Percentiles rank a stretch among this genome's conserved stretches.
These are phyloP conservation scores for Nemurella pictetii DNA, from an alignment of 2,888 invertebrate species.

Conservation along the genomic window DNA sequence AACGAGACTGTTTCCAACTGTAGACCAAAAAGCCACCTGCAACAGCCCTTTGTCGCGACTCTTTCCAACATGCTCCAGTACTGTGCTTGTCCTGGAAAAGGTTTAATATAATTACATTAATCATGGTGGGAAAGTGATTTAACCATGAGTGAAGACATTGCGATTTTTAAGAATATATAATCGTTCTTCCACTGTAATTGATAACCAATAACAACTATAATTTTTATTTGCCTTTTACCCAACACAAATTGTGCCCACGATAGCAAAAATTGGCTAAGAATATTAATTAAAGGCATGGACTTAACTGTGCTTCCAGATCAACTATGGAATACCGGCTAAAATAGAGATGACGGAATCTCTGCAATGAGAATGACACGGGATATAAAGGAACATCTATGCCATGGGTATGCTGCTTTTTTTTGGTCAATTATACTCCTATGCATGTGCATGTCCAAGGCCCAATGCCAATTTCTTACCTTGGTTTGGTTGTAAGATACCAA, in stretches of 20 bases:
- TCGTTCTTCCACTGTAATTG: too few relatives aligned
- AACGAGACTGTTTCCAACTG: constrained; percentile 69
- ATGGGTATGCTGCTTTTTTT: background rate
- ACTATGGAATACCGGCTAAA: constrained; percentile 72
- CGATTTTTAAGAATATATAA: too few relatives aligned
- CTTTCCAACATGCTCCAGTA: constrained; percentile 53
- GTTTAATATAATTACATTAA: background rate
- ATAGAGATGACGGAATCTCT: constrained; percentile 50
- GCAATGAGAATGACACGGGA: background rate
- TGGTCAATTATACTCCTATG: too few relatives aligned
- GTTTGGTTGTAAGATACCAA: constrained; percentile 64
- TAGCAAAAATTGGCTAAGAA: too few relatives aligned
- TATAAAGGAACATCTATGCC: background rate
- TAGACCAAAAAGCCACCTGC: constrained; percentile 78
- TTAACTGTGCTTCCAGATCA: constrained; percentile 61
- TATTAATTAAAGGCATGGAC: constrained; percentile 42
- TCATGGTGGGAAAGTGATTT: background rate
- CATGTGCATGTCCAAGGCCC: too few relatives aligned
- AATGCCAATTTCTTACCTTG: too few relatives aligned
- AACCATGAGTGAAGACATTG: background rate
- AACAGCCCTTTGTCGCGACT: constrained; percentile 58
- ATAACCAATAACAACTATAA: too few relatives aligned
- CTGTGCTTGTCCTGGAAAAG: constrained; percentile 38
- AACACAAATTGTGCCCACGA: too few relatives aligned
- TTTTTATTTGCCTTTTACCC: too few relatives aligned